Conservation (phyloP, 2,113 vertebrate genomes). For the Thalassarche chlororhynchos region DNA sequence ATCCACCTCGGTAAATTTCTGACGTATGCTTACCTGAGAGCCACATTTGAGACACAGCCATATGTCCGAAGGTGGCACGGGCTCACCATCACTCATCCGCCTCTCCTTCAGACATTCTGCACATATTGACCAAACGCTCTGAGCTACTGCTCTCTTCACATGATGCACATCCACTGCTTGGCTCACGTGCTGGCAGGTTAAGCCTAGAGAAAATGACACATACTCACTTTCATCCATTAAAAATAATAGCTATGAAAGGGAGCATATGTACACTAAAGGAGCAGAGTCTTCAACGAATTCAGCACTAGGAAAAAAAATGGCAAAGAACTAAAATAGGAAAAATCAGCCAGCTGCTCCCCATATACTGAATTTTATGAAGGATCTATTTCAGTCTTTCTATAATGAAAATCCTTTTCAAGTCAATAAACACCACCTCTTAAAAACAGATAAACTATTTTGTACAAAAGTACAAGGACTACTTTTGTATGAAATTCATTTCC, state of each 20-base stretch:
- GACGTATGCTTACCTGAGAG: slow-evolving; percentile 81
- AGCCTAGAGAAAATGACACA: slow-evolving; percentile 68
- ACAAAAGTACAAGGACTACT: neutral
- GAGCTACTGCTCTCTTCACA: slow-evolving; percentile 88
- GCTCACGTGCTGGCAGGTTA: slow-evolving; percentile 93
- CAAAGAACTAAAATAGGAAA: neutral
- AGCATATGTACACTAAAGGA: neutral
- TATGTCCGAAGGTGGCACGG: slow-evolving; percentile 79
- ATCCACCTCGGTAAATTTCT: neutral
- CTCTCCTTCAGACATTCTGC: slow-evolving; percentile 92
- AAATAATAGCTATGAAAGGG: neutral
- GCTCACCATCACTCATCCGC: slow-evolving; percentile 81
- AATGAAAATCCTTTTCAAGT: neutral
- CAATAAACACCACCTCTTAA: neutral
- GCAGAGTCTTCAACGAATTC: neutral
- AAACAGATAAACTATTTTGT: neutral
- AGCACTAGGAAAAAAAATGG: neutral
- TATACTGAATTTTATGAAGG: neutral
- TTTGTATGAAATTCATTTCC: neutral
- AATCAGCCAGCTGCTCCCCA: neutral
- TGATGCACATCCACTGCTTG: slow-evolving; percentile 89
- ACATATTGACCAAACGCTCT: slow-evolving; percentile 89
- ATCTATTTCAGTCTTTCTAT: neutral
- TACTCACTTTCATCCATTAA: neutral
- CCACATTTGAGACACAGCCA: slow-evolving; percentile 96